Base-by-base conservation (phyloP, 64 coral and sea anemone genomes). In the Trachythela sp. region DNA sequence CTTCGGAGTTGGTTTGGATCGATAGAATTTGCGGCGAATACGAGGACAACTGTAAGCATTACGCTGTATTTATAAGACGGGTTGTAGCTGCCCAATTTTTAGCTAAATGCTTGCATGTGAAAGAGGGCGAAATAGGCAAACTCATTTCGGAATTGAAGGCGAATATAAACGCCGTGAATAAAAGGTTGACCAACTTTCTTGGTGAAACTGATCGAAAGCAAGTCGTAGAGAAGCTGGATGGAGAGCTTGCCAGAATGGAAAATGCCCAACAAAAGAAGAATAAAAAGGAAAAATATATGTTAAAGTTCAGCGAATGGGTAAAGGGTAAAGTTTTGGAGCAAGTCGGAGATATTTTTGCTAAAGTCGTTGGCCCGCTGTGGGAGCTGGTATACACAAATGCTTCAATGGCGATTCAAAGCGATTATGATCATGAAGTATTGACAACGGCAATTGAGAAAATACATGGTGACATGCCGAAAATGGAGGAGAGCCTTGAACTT, bases 291-390 rank as follows among this genome's bases (percentile, higher is more conserved):
- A 36, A 80, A 80, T 35, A 17, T 14, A 9, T 15, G 8, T 8
- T 80, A 15, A 36, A 80, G 20, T 80, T 80, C 20, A 37, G 33
- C 15, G 33, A 80, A 4, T 34, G 0, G 9, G 13, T 80, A 9
- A 80, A 80, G 17, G 75, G 33, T 6, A 2, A 80, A 22, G 75
- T 80, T 80, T 6, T 4, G 1, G 32, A 17, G 9, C 34, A 80
- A 10, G 75, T 80, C 20, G 75, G 33, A 3, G 75, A 39, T 35
- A 30, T 80, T 39, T 80, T 80, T 80, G 75, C 32, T 17, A 80
- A 80, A 80, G 26, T 80, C 35, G 30, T 80, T 34, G 75, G 75
- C 35, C 75, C 75, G 35, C 20, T 80, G 26, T 80, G 75, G 75
- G 75, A 80, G 15, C 2, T 5, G 75, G 34, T 35, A 29, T 36